Conservation (phyloP, 2,888 invertebrate genomes). For the Nipponacmea schrenckii region DNA sequence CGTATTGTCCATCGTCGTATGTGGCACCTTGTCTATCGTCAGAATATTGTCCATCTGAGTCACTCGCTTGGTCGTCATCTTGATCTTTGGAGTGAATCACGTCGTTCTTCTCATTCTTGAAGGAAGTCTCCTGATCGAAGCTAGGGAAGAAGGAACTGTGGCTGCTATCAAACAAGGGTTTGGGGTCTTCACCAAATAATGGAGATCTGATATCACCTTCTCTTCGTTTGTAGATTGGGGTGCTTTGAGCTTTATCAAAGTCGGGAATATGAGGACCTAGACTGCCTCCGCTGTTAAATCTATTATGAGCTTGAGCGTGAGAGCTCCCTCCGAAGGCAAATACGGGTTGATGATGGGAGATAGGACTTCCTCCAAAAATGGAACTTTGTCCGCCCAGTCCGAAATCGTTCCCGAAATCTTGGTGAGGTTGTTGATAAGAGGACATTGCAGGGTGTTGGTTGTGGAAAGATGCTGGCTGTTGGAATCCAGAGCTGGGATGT, state of each 20-base stretch:
- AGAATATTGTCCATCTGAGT: not conserved
- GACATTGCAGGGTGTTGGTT: not conserved
- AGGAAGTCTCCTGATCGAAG: slow-evolving; percentile 1
- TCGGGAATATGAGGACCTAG: slow-evolving; percentile 2
- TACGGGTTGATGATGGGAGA: not conserved
- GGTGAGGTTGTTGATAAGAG: not conserved
- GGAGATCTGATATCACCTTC: not conserved
- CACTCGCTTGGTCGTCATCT: not conserved
- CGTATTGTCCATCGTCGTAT: not conserved
- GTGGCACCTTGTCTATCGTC: not conserved
- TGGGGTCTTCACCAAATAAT: not conserved
- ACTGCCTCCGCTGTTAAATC: not conserved
- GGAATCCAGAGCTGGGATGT: not conserved
- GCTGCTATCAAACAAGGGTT: not conserved
- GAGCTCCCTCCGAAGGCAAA: not conserved
- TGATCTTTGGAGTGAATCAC: not conserved
- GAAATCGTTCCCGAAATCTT: not conserved
- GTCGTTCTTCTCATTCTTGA: not conserved
- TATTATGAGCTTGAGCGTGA: not conserved
- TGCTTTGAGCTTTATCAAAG: slow-evolving; percentile 2
- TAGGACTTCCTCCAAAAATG: not conserved
- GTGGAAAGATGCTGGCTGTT: not conserved
- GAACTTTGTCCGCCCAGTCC: not conserved
- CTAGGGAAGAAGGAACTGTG: not conserved
- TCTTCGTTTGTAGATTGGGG: not conserved